These are phyloP conservation scores for Beroe forskalii DNA, from an alignment of 37 sponge, comb jelly and placozoan genomes.

Conservation along the genomic window DNA sequence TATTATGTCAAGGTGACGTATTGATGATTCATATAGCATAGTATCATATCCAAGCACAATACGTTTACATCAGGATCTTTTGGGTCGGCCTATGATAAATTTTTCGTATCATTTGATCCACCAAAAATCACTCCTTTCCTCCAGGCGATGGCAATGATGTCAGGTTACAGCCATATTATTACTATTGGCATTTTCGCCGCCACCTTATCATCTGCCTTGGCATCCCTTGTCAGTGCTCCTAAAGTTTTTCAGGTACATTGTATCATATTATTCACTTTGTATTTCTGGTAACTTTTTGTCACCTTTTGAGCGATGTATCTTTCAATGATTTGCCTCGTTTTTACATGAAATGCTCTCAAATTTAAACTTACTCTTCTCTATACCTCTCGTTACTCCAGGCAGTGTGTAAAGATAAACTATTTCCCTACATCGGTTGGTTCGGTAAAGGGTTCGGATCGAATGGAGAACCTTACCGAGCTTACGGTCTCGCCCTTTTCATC, in stretches of 20 bases:
- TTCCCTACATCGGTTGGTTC: conserved; percentile 89
- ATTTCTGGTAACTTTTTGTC: too few species aligned
- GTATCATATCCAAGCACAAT: too few species aligned
- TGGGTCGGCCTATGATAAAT: not conserved
- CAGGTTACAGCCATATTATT: conserved; percentile 71
- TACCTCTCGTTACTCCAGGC: conserved; percentile 65
- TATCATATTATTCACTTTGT: too few species aligned
- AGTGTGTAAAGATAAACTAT: conserved; percentile 89
- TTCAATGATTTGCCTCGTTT: not conserved
- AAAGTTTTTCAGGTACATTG: conserved; percentile 95
- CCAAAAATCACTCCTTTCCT: not conserved
- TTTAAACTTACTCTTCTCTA: not conserved
- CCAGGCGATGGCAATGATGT: conserved; percentile 79
- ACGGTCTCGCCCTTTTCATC: conserved; percentile 79
- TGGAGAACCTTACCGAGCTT: conserved; percentile 83
- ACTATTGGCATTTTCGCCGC: conserved; percentile 96
- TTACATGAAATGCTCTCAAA: not conserved
- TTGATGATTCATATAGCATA: too few species aligned
- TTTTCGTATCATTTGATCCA: not conserved
- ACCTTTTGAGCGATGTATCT: too few species aligned
- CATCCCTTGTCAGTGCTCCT: conserved; percentile 92
- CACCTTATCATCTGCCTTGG: conserved; percentile 95
- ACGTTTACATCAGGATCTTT: too few species aligned
- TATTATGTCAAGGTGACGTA: too few species aligned
- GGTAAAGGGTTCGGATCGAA: conserved; percentile 81